A percentile compares a stretch with the other conserved stretches of the same genome.
Conservation (phyloP, 1,140 invertebrate species). For the Meloidogyne chitwoodi region DNA sequence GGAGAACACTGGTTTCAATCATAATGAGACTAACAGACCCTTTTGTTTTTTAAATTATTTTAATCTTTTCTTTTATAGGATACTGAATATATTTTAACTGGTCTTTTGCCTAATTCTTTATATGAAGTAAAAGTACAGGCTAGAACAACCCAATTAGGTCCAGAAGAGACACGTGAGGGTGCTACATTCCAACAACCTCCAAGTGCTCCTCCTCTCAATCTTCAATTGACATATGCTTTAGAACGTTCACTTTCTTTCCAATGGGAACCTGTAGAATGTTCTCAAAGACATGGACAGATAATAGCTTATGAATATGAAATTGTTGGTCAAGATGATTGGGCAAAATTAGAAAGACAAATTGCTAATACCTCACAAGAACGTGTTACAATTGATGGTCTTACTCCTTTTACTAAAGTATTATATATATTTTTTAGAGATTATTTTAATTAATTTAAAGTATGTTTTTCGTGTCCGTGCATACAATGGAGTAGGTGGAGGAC, state of each 20-base stretch:
- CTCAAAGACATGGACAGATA: slow-evolving; percentile 57
- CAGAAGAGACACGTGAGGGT: slow-evolving; percentile 57
- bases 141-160: slow-evolving; percentile 58
- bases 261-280: slow-evolving; percentile 56
- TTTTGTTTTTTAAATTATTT: too few species aligned
- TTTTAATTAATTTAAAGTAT: too few species aligned
- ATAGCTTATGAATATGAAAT: slow-evolving; percentile 59
- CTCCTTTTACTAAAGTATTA: slow-evolving; percentile 48
- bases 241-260: slow-evolving; percentile 56
- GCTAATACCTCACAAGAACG: slow-evolving; percentile 55
- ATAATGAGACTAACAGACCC: too few species aligned
- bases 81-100: slow-evolving; percentile 58
- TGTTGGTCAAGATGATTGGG: slow-evolving; percentile 59
- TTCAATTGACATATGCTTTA: slow-evolving; percentile 54
- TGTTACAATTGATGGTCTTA: slow-evolving; percentile 59
- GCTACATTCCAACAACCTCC: slow-evolving; percentile 58
- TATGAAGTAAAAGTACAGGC: slow-evolving; percentile 55
- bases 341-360: slow-evolving; percentile 58
- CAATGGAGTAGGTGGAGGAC: slow-evolving; percentile 56
- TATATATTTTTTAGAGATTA: background rate
- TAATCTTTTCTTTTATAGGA: slow-evolving; percentile 24
- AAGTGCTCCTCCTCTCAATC: slow-evolving; percentile 55
- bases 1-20: too few species aligned
- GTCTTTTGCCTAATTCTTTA: slow-evolving; percentile 57
- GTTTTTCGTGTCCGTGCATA: slow-evolving; percentile 51